A percentile compares a stretch with the other conserved stretches of the same genome.
Evolutionary conservation across 53 echinoderm and acorn worm genomes (phyloP).

Genomic region (Pentamera pediparva): DNA sequence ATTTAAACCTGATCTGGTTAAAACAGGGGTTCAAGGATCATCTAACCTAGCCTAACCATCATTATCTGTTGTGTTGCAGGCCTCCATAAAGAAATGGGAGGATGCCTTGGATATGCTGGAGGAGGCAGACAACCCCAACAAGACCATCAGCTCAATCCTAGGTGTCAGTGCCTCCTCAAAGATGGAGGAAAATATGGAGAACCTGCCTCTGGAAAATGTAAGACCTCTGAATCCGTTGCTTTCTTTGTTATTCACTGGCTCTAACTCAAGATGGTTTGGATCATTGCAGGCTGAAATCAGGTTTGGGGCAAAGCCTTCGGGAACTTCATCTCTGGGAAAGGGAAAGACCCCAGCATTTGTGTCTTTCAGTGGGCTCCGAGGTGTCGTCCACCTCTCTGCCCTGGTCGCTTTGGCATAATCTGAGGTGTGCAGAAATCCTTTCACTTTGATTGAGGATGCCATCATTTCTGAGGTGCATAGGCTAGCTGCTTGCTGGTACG

Average conservation of each 20-base stretch:
- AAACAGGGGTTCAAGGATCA: no score
- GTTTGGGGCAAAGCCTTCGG: not conserved
- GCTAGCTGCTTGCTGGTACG: no score
- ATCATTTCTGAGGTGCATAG: no score
- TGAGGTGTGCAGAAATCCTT: no score
- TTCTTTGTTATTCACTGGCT: not conserved
- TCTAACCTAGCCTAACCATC: not conserved
- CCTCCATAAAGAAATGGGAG: constrained; percentile 78
- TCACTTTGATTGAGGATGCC: no score
- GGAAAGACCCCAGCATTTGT: no score
- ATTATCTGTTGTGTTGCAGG: constrained; percentile 27
- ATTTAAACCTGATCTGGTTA: no score
- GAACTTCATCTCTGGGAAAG: no score
- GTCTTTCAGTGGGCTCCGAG: no score
- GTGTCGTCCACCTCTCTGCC: no score
- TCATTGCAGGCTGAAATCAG: not conserved
- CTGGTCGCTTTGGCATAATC: no score
- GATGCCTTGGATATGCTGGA: constrained; percentile 82
- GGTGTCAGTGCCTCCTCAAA: constrained; percentile 44
- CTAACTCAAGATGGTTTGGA: not conserved
- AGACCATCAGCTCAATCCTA: constrained; percentile 59
- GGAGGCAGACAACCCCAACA: constrained; percentile 54
- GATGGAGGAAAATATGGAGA: constrained; percentile 33
- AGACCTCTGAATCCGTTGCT: not conserved
- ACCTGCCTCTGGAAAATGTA: constrained; percentile 68